phyloP scores from a whole-genome alignment of 2,113 vertebrate species.

The Aix galericulata region DNA sequence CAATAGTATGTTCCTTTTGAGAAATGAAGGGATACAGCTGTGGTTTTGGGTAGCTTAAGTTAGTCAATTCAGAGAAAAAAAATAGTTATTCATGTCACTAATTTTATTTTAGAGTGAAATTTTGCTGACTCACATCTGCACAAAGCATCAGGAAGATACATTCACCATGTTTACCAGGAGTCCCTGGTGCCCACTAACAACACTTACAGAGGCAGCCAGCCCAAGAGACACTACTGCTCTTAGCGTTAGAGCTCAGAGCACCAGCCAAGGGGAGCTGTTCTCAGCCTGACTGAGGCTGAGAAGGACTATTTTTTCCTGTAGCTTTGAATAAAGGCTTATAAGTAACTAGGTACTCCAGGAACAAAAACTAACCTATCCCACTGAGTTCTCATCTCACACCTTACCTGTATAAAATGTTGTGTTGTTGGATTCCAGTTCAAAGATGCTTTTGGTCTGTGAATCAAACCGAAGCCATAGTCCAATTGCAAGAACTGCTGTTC shows the following conservation, averaged over 20 bases:
- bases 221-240: not conserved
- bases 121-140: not conserved
- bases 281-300: fast-evolving
- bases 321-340: not conserved
- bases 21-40: fast-evolving
- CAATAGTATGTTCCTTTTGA: not conserved
- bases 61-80: not conserved
- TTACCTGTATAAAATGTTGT: conserved; percentile 90
- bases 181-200: not conserved
- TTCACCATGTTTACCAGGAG: not conserved
- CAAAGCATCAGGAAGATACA: not conserved
- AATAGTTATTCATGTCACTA: not conserved
- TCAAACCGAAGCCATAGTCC: conserved; percentile 96
- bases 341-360: not conserved
- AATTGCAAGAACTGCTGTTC: conserved; percentile 88
- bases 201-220: not conserved
- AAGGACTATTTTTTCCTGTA: not conserved
- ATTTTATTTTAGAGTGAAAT: not conserved
- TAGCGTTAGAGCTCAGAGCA: not conserved
- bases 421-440: conserved; percentile 76
- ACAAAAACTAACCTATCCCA: fast-evolving
- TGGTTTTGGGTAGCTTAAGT: not conserved
- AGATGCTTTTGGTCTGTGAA: conserved; percentile 85
- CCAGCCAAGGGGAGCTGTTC: not conserved
- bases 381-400: not conserved